Conservation (phyloP, 1,140 invertebrate species). For the Danaus melanippus region DNA sequence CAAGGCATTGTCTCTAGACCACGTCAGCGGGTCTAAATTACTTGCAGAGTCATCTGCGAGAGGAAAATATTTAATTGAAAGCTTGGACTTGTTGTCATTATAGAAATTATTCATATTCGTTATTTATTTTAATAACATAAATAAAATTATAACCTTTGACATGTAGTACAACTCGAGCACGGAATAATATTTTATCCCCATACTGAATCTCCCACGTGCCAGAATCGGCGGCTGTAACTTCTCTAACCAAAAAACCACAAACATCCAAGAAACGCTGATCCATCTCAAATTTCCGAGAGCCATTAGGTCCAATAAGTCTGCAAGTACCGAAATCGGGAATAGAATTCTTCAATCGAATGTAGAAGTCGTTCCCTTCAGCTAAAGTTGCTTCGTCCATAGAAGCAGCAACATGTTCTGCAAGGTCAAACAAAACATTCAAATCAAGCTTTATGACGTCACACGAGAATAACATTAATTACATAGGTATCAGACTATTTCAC, state of each 20-base stretch:
- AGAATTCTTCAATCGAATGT: slow-evolving; percentile 33
- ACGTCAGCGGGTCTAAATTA: slow-evolving; percentile 8
- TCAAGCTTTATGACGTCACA: background rate
- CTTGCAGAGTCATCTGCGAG: slow-evolving; percentile 21
- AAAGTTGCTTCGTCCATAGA: slow-evolving; percentile 29
- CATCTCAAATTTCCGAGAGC: slow-evolving; percentile 17
- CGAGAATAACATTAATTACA: slow-evolving; percentile 17
- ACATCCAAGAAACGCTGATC: slow-evolving; percentile 16
- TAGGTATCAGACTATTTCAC: background rate
- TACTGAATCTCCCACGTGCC: slow-evolving; percentile 46
- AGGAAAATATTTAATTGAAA: background rate
- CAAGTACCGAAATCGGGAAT: slow-evolving; percentile 35
- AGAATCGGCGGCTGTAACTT: slow-evolving; percentile 19
- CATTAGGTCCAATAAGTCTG: slow-evolving; percentile 32
- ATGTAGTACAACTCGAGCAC: slow-evolving; percentile 29
- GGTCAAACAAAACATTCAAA: slow-evolving; percentile 7
- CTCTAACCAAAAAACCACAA: slow-evolving; percentile 37
- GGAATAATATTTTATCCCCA: slow-evolving; percentile 34
- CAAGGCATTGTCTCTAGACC: slow-evolving; percentile 25
- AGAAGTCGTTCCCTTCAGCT: slow-evolving; percentile 40
- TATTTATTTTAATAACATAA: background rate
- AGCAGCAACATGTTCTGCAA: slow-evolving; percentile 40
- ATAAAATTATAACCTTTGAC: slow-evolving; percentile 43
- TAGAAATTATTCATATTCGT: background rate
- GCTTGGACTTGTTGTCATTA: background rate